Percentiles rank a stretch among this genome's conserved stretches.
Evolutionary conservation across 1,140 invertebrate species (phyloP).

Genomic region (Lycorma delicatula): DNA sequence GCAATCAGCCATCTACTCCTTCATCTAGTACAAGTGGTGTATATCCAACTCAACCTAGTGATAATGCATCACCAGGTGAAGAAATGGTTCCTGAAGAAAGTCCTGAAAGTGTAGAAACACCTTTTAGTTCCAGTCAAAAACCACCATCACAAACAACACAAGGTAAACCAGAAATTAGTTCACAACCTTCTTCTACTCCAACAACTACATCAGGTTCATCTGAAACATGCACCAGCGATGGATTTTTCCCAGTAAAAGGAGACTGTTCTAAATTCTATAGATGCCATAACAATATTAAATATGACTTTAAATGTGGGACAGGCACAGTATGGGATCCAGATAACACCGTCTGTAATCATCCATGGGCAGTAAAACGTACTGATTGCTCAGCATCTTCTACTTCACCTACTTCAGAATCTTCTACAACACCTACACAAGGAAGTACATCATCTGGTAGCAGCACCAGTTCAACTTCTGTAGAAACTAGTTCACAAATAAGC

Average conservation of each 20-base stretch:
- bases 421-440: conserved; percentile 2
- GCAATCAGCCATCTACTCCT: background rate
- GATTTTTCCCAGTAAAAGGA: conserved; percentile 43
- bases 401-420: background rate
- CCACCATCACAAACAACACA: background rate
- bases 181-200: no score
- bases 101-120: background rate
- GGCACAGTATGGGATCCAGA: conserved; percentile 42
- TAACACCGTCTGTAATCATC: conserved; percentile 42
- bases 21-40: no score
- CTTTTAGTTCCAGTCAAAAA: background rate
- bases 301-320: conserved; percentile 38
- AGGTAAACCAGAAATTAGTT: no score
- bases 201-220: conserved; percentile 1
- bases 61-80: no score
- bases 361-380: conserved; percentile 34
- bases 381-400: conserved; percentile 17
- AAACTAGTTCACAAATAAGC: background rate
- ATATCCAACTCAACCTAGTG: no score
- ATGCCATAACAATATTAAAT: conserved; percentile 38
- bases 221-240: conserved; percentile 43
- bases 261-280: conserved; percentile 40
- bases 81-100: no score
- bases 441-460: background rate
- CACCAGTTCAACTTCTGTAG: background rate